phyloP scores from a whole-genome alignment of 2,888 invertebrate species.

The Mesoligia furuncula region DNA sequence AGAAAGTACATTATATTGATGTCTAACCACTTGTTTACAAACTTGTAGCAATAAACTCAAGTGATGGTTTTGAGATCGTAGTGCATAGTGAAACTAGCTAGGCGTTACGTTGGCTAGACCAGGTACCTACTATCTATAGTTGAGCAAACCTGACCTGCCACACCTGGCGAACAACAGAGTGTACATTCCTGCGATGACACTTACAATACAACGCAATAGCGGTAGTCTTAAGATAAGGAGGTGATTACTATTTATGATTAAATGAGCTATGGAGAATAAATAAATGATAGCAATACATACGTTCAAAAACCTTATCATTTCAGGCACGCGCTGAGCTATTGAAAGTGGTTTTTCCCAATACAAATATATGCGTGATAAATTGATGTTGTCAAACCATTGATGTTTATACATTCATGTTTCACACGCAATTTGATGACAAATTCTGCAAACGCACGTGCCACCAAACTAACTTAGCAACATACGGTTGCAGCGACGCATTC shows the following conservation, averaged over 20 bases:
- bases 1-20: not conserved
- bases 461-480: not conserved
- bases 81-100: conserved; percentile 8
- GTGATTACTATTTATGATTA: conserved; percentile 11
- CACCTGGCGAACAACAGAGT: conserved; percentile 16
- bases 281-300: not conserved
- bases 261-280: not conserved
- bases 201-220: conserved; percentile 27
- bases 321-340: not conserved
- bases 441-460: not conserved
- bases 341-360: not conserved
- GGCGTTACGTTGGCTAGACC: conserved; percentile 18
- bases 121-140: not conserved
- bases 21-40: not conserved
- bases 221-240: not conserved
- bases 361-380: not conserved
- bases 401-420: too few species aligned
- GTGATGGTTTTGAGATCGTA: conserved; percentile 21
- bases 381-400: not conserved
- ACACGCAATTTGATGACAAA: not conserved
- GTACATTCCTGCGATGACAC: conserved; percentile 15
- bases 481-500: not conserved
- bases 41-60: conserved; percentile 11
- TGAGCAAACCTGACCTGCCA: conserved; percentile 29
- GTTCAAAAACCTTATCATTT: not conserved